Conservation (phyloP, 2,797 vertebrate genomes). For the Synaphobranchus kaupii region DNA sequence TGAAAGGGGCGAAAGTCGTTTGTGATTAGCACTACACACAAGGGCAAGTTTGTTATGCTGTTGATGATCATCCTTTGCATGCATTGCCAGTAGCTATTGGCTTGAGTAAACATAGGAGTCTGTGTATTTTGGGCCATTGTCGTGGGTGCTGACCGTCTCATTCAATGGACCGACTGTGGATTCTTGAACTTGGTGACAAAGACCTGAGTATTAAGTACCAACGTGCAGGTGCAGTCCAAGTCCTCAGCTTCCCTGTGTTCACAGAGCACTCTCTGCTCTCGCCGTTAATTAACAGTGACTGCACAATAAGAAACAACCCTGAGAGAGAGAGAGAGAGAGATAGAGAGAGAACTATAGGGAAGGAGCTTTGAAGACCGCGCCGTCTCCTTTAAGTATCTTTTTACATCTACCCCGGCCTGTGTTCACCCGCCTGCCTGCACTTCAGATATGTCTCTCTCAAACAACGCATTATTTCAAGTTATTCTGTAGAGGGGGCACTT, state of each 20-base stretch:
- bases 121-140: neutral
- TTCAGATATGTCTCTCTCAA: slow-evolving; percentile 36
- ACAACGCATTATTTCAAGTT: slow-evolving; percentile 56
- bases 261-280: slow-evolving; percentile 47
- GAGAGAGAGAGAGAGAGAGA: too few relatives aligned
- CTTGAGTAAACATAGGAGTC: neutral
- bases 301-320: slow-evolving; percentile 50
- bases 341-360: slow-evolving; percentile 53
- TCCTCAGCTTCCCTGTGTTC: neutral
- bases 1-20: neutral
- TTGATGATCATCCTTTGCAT: neutral
- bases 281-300: slow-evolving; percentile 74
- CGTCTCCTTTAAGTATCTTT: slow-evolving; percentile 55
- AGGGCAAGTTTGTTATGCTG: neutral
- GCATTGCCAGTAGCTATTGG: neutral
- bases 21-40: neutral
- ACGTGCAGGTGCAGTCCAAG: slow-evolving; percentile 39
- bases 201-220: slow-evolving; percentile 45
- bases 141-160: neutral
- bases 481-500: slow-evolving; percentile 61
- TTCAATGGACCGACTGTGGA: slow-evolving; percentile 38
- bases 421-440: slow-evolving; percentile 47
- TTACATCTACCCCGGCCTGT: slow-evolving; percentile 45
- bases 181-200: slow-evolving; percentile 52
- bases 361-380: slow-evolving; percentile 55